Evolutionary conservation across 2,888 invertebrate species (phyloP), one percentile per base, ranked within the genome.

Genomic region (Ennomos quercinarius): DNA sequence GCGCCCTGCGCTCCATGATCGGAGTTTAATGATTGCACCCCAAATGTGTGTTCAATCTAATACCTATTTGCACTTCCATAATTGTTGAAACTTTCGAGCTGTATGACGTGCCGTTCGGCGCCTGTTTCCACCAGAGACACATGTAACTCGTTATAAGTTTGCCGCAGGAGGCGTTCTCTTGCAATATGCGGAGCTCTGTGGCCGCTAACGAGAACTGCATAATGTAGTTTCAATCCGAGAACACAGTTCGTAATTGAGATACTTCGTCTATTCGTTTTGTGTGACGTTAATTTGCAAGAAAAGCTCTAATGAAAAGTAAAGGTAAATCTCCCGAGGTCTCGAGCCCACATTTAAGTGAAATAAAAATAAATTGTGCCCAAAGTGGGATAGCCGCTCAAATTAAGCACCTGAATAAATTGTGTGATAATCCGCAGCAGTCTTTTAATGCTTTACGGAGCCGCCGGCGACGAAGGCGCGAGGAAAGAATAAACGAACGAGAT

Each of bases 371-470:
- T 89, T 87, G 83, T 80, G 74, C 84, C 78, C 83, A 83, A 87
- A 90, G 87, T 86, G 86, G 85, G 84, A 86, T 87, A 80, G 88
- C 82, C 86, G 84, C 88, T 89, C 87, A 90, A 91, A 91, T 91
- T 89, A 91, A 91, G 91, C 91, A 91, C 90, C 91, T 91, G 91
- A 90, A 91, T 91, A 91, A 91, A 91, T 91, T 91, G 89, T 87
- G 88, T 85, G 91, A 90, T 91, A 91, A 91, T 91, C 91, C 91
- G 75, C 74, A 84, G 85, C 83, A 86, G 89, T 90, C 86, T 88
- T 89, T 89, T 86, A 89, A 89, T 89, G 89, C 82, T 87, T 89
- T 85, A 85, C 83, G 75, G 78, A 80, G 86, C 81, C 83, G 75
- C 73, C 70, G 81, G 82, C 86, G 79, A 77, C 78, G 82, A 76